Base-by-base conservation (phyloP, 2,888 invertebrate genomes). In the Phrixothrix hirtus region DNA sequence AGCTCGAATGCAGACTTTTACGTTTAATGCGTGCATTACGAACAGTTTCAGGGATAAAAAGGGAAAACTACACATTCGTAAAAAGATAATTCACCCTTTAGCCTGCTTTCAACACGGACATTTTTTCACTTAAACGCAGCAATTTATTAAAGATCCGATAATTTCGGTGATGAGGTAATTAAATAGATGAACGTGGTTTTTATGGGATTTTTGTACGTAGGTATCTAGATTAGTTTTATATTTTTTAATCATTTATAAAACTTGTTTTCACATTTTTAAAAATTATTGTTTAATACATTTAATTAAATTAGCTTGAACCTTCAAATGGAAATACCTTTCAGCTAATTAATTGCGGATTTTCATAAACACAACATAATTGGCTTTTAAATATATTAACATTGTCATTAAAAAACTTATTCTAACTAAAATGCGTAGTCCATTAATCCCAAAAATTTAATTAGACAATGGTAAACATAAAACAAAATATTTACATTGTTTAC, bases 1-100 rank as follows among this genome's bases (percentile, higher is more conserved):
- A 43, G 42, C 34, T 43, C 31, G 32, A 13, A 43, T 32, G 42
- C 42, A 34, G 32, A 32, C 34, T 43, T 43, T 43, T 32, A 43
- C 42, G 42, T 32, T 43, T 43, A 43, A 43, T 34, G 42, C 32
- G 32, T 32, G 42, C 42, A 32, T 43, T 43, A 43, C 14, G 26
- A 25, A 11, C 42, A n/a, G 29, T 9, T 29, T 34, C 10, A 25
- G 42, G 34, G 42, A 11, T 41, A 41, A 31, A 31, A 17, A 16
- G 41, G 29, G 15, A 29, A 38, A 43, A 43, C 21, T 7, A 7
- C 21, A 21, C 21, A 21, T 21, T 7, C 3, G 21, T 7, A 21
- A 21, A 21, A 21, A 21, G 7, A 21, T 7, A 7, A n/a, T n/a
- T 7, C 21, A 21, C 7, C 7, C 7, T 7, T 7, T 5, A 3